A percentile compares a stretch with the other conserved stretches of the same genome.
These are phyloP conservation scores for Andrena bucephala DNA, from an alignment of 2,888 invertebrate species.

Conservation along the genomic window DNA sequence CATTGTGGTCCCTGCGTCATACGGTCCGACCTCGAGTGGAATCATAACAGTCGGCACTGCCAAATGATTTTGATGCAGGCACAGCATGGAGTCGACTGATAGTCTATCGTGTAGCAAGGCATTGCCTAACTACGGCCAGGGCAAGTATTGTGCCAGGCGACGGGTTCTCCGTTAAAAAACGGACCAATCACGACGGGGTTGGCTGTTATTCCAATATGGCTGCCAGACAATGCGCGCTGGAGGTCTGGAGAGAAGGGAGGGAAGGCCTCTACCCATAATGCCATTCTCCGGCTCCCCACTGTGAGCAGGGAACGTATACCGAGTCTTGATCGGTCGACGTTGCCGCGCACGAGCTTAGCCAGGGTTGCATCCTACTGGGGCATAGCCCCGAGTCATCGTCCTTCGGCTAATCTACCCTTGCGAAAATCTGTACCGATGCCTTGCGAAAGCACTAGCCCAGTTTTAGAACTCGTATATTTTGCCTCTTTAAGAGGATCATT, in stretches of 20 bases:
- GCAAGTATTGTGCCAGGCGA: constrained; percentile 69
- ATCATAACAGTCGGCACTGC: constrained; percentile 62
- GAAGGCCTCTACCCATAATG: constrained; percentile 82
- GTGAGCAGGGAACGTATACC: constrained; percentile 73
- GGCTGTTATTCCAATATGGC: constrained; percentile 83
- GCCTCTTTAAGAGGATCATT: neutral
- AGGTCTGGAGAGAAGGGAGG: constrained; percentile 71
- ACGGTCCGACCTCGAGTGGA: constrained; percentile 48
- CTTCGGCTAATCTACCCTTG: constrained; percentile 49
- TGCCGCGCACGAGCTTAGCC: constrained; percentile 65
- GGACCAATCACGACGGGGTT: constrained; percentile 82
- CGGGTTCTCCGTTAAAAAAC: constrained; percentile 79
- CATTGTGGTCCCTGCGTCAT: constrained; percentile 31
- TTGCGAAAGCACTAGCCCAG: neutral
- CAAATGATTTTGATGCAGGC: constrained; percentile 78
- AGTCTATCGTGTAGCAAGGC: constrained; percentile 81
- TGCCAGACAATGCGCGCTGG: constrained; percentile 82
- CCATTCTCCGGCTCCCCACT: constrained; percentile 83
- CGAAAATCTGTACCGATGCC: constrained; percentile 32
- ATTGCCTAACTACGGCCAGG: constrained; percentile 79
- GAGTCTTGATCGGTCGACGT: constrained; percentile 69
- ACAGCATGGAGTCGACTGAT: constrained; percentile 81
- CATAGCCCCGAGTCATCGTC: constrained; percentile 63
- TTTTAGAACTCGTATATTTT: neutral
- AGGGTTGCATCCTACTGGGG: constrained; percentile 75